Evolutionary conservation across 2,888 invertebrate species (phyloP).

Genomic region (Tenthredo notha): DNA sequence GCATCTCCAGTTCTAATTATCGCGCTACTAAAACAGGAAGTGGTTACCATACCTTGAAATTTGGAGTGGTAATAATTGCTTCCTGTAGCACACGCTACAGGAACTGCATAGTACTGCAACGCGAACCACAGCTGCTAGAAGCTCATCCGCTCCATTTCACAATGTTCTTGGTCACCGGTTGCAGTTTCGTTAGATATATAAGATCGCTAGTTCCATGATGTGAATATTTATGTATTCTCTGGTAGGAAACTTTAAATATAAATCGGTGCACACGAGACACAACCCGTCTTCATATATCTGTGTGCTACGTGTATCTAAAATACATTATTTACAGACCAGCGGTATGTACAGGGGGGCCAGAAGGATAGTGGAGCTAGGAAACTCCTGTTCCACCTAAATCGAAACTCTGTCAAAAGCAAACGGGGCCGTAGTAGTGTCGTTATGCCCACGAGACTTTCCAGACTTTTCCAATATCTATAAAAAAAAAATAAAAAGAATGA

Average conservation of each 20-base stretch:
- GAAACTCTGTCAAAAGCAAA: constrained; percentile 30
- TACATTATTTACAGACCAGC: constrained; percentile 44
- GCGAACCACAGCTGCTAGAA: neutral
- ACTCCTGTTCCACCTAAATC: constrained; percentile 35
- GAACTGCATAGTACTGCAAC: neutral
- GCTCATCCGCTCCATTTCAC: constrained; percentile 44
- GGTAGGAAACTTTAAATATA: constrained; percentile 33
- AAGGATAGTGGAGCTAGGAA: neutral
- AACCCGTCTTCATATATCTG: neutral
- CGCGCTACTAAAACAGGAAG: constrained; percentile 14
- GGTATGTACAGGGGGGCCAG: neutral
- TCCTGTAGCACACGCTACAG: neutral
- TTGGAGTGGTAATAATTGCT: constrained; percentile 35
- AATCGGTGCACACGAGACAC: neutral
- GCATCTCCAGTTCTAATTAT: constrained; percentile 6
- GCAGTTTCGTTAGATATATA: constrained; percentile 16
- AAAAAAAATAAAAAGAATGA: neutral
- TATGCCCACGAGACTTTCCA: constrained; percentile 15
- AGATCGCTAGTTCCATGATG: constrained; percentile 13
- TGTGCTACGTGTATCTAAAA: constrained; percentile 1
- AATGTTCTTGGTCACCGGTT: constrained; percentile 1
- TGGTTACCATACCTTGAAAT: neutral
- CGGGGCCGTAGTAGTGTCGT: constrained; percentile 12
- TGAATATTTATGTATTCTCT: constrained; percentile 38
- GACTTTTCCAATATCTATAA: constrained; percentile 16